phyloP scores from a whole-genome alignment of 2,797 vertebrate species.

The Esox masquinongy region DNA sequence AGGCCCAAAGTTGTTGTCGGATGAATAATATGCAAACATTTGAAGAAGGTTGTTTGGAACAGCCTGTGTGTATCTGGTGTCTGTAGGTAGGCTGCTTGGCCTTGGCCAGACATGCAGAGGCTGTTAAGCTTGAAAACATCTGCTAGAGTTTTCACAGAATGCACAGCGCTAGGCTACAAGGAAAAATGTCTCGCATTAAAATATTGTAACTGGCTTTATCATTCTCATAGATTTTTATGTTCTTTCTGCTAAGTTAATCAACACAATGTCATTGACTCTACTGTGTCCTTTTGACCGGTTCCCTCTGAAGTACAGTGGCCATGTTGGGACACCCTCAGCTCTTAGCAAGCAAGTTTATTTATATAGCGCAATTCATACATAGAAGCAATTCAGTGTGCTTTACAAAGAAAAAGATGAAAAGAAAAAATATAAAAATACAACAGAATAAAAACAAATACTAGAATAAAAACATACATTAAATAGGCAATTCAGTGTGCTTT shows the following conservation, averaged over 20 bases:
- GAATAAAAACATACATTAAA: too few species aligned
- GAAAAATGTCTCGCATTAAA: constrained; percentile 5
- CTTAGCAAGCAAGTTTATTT: too few species aligned
- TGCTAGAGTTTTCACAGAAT: constrained; percentile 14
- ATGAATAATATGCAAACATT: not conserved
- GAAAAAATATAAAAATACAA: too few species aligned
- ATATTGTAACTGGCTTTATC: constrained; percentile 1
- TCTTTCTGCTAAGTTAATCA: not conserved
- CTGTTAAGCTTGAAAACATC: constrained; percentile 10
- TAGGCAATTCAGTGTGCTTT: too few species aligned
- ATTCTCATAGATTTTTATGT: not conserved
- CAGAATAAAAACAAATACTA: too few species aligned
- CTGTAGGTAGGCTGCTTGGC: not conserved
- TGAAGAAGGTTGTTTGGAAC: constrained; percentile 13
- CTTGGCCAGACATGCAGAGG: not conserved
- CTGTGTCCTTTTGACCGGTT: not conserved
- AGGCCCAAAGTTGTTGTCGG: not conserved
- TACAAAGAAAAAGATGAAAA: too few species aligned
- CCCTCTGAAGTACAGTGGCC: too few species aligned
- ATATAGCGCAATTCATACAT: too few species aligned
- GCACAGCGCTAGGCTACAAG: not conserved
- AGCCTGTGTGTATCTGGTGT: constrained; percentile 4
- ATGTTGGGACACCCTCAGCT: too few species aligned
- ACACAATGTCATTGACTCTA: not conserved
- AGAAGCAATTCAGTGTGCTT: too few species aligned